Percentiles rank a stretch among this genome's conserved stretches.
These are phyloP conservation scores for Eupithecia dodoneata DNA, from an alignment of 2,888 invertebrate species.

Conservation along the genomic window DNA sequence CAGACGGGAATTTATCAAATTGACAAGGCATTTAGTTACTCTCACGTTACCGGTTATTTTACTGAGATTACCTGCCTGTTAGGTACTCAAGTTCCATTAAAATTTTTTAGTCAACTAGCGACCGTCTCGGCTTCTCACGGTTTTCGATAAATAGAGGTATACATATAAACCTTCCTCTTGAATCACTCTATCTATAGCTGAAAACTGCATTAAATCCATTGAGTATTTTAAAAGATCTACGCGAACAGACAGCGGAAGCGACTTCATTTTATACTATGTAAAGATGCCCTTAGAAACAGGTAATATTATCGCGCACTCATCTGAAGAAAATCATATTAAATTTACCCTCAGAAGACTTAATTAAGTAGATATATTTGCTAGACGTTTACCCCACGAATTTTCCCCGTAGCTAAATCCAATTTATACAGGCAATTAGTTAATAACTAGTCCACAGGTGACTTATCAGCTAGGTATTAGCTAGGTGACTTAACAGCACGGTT, in stretches of 20 bases:
- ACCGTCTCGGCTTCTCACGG: too few relatives aligned
- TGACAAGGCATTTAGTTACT: slow-evolving; percentile 4
- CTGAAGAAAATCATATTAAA: not conserved
- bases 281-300: not conserved
- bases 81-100: not conserved
- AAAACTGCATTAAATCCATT: too few relatives aligned
- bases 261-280: too few relatives aligned
- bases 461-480: not conserved
- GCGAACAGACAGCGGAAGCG: too few relatives aligned
- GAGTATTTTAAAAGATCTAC: too few relatives aligned
- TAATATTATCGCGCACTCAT: not conserved
- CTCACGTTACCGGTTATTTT: not conserved
- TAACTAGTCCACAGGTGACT: not conserved
- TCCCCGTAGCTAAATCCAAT: not conserved
- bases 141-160: too few relatives aligned
- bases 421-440: not conserved
- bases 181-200: too few relatives aligned
- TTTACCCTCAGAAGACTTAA: not conserved
- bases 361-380: not conserved
- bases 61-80: not conserved
- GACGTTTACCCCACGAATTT: not conserved
- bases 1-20: not conserved
- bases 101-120: not conserved
- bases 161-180: too few relatives aligned
- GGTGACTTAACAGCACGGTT: too few relatives aligned